Conservation (phyloP, 2,888 invertebrate species). For the Cheiracanthium punctorium region DNA sequence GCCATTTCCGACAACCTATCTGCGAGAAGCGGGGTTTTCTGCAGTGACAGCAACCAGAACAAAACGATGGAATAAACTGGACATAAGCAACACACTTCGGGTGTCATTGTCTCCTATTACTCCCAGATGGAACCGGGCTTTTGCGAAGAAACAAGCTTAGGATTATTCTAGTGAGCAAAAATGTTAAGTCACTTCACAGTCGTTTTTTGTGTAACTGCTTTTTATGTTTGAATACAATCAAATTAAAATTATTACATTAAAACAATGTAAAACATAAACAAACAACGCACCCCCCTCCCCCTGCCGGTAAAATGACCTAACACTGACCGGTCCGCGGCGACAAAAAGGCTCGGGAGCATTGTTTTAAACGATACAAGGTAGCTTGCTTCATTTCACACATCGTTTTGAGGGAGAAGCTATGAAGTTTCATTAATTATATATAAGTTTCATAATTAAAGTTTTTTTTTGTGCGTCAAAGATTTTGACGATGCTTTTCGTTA, state of each 20-base stretch:
- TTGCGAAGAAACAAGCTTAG: neutral
- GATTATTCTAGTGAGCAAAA: neutral
- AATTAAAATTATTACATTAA: too few relatives aligned
- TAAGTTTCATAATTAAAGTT: too few relatives aligned
- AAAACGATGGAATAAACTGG: conserved; percentile 19
- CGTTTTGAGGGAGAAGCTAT: too few relatives aligned
- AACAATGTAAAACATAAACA: neutral
- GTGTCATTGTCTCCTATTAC: conserved; percentile 14
- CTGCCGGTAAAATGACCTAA: neutral
- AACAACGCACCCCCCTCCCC: neutral
- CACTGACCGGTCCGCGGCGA: too few relatives aligned
- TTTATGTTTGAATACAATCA: neutral
- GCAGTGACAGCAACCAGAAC: conserved; percentile 30
- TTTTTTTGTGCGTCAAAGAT: too few relatives aligned
- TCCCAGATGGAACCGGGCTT: neutral
- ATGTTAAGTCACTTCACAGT: neutral
- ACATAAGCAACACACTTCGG: conserved; percentile 6
- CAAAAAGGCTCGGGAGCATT: neutral
- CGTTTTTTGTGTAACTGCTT: neutral
- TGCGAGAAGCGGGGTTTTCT: conserved; percentile 14
- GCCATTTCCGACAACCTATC: too few relatives aligned
- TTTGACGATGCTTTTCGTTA: too few relatives aligned
- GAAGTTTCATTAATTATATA: too few relatives aligned
- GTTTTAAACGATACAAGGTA: too few relatives aligned
- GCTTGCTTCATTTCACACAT: too few relatives aligned